Evolutionary conservation across 1,140 invertebrate species (phyloP).

Genomic region (Rhyzopertha dominica): DNA sequence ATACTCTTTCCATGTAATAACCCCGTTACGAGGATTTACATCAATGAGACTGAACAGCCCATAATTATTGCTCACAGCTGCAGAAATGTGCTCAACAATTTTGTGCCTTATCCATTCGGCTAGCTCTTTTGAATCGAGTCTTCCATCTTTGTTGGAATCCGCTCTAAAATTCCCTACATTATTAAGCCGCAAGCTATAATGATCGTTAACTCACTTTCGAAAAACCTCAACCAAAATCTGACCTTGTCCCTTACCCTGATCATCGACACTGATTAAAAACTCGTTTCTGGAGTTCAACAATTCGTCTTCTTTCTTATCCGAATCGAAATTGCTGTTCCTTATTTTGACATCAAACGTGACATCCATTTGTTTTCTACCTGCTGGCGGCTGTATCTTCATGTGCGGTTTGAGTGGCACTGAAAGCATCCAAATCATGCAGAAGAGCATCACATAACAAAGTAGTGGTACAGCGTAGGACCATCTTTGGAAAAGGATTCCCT

Average conservation of each 20-base stretch:
- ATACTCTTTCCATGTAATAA: conserved; percentile 76
- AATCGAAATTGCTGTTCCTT: conserved; percentile 43
- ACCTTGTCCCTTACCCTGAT: conserved; percentile 44
- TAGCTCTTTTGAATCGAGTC: conserved; percentile 61
- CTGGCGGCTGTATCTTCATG: conserved; percentile 23
- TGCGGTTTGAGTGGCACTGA: conserved; percentile 41
- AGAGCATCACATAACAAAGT: conserved; percentile 40
- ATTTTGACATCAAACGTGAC: conserved; percentile 39
- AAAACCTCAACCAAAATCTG: conserved; percentile 52
- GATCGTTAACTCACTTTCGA: conserved; percentile 37
- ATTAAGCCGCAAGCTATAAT: conserved; percentile 23
- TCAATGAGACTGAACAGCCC: conserved; percentile 69
- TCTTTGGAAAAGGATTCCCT: conserved; percentile 30
- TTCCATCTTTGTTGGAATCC: conserved; percentile 58
- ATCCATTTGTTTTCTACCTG: conserved; percentile 17
- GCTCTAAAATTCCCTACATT: too few species aligned
- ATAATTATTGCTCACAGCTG: conserved; percentile 67
- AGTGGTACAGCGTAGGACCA: conserved; percentile 43
- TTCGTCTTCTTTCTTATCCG: conserved; percentile 25
- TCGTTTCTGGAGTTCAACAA: conserved; percentile 36
- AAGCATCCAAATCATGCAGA: conserved; percentile 39
- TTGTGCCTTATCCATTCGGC: conserved; percentile 67
- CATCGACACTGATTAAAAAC: conserved; percentile 41
- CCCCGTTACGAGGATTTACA: conserved; percentile 67
- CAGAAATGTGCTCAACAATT: conserved; percentile 69